Percentiles rank a stretch among this genome's conserved stretches.
These are phyloP conservation scores for Rhineura floridana DNA, from an alignment of 2,113 vertebrate species.

Conservation along the genomic window DNA sequence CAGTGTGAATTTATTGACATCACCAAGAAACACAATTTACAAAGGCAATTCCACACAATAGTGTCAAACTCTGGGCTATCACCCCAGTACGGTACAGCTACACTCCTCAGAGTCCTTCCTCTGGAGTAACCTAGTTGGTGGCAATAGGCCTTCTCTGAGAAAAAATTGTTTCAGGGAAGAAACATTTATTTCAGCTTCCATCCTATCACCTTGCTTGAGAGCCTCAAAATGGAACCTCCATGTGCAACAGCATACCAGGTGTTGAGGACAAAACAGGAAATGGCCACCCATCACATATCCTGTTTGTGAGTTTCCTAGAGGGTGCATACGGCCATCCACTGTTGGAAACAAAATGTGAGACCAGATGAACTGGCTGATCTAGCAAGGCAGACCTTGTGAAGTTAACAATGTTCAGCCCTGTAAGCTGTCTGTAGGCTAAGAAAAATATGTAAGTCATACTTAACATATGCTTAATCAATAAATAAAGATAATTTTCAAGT, in stretches of 20 bases:
- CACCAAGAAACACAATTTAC: conserved; percentile 9
- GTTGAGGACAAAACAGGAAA: not conserved
- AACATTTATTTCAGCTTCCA: not conserved
- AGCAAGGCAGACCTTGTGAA: not conserved
- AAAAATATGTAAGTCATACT: not conserved
- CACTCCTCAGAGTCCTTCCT: not conserved
- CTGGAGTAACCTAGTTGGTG: not conserved
- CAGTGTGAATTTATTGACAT: not conserved
- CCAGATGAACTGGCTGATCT: not conserved
- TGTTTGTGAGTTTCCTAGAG: not conserved
- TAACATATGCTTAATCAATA: not conserved
- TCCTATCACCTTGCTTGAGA: not conserved
- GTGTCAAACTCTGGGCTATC: not conserved
- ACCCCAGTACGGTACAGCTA: not conserved
- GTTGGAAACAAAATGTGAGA: not conserved
- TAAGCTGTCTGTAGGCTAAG: not conserved
- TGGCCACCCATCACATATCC: not conserved
- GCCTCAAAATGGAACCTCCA: not conserved
- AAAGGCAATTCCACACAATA: not conserved
- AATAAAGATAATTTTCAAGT: not conserved
- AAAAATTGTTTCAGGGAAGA: not conserved
- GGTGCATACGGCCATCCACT: not conserved
- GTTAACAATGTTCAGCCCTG: not conserved
- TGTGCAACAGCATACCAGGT: not conserved
- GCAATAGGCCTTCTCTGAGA: not conserved